These are phyloP conservation scores for Drosophila anomalata DNA, from an alignment of 2,888 invertebrate species.

Conservation along the genomic window DNA sequence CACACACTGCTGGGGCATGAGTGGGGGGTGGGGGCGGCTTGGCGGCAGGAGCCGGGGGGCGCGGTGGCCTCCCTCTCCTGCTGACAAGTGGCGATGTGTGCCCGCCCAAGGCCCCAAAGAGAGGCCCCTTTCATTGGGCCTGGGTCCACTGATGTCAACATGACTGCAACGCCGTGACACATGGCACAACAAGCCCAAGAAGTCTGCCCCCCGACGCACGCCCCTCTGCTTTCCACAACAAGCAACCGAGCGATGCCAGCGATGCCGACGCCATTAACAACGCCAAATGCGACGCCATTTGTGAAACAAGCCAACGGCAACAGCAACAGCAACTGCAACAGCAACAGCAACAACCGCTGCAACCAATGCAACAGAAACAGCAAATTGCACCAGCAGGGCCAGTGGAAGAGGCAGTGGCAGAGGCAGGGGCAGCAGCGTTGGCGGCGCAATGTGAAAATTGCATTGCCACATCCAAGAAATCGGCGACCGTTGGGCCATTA, in stretches of 20 bases:
- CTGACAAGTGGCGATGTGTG: conserved; percentile 66
- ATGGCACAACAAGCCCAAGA: conserved; percentile 79
- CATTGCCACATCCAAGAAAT: conserved; percentile 55
- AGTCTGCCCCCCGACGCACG: conserved; percentile 44
- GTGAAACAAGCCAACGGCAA: conserved; percentile 69
- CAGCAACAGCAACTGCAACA: conserved; percentile 46
- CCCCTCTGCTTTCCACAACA: conserved; percentile 15
- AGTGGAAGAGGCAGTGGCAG: background rate
- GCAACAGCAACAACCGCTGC: conserved; percentile 25
- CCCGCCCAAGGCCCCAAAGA: conserved; percentile 46
- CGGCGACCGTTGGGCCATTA: conserved; percentile 72
- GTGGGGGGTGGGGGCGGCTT: background rate
- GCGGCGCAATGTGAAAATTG: conserved; percentile 64
- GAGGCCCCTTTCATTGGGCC: conserved; percentile 42
- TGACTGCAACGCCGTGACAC: conserved; percentile 78
- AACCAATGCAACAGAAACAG: conserved; percentile 26
- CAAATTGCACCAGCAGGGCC: conserved; percentile 65
- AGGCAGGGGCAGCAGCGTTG: conserved; percentile 13
- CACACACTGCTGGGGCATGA: conserved; percentile 47
- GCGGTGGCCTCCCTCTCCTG: conserved; percentile 13
- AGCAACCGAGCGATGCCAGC: conserved; percentile 45
- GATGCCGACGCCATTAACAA: conserved; percentile 74
- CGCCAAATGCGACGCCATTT: conserved; percentile 79
- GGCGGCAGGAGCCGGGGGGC: no score
- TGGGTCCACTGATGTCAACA: conserved; percentile 74